phyloP scores from a whole-genome alignment of 2,113 vertebrate genomes.

The Phylloscopus trochilus region DNA sequence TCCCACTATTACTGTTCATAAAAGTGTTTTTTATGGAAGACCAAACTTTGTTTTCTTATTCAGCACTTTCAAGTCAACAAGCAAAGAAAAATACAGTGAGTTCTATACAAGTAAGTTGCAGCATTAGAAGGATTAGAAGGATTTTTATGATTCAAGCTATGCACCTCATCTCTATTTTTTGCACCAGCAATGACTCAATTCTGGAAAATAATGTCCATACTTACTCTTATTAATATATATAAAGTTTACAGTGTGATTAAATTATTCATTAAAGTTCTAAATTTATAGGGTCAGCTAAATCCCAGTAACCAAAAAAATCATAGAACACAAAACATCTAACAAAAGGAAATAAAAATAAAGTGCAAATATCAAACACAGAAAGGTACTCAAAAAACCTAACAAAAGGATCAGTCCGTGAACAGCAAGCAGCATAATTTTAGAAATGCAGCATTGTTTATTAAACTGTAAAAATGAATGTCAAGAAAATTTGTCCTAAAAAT shows the following conservation, averaged over 20 bases:
- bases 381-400: not conserved
- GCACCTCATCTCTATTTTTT: not conserved
- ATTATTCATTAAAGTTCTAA: conserved; percentile 1
- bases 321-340: not conserved
- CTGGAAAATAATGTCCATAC: not conserved
- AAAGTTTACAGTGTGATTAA: not conserved
- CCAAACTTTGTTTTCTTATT: not conserved
- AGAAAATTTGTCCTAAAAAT: not conserved
- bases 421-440: not conserved
- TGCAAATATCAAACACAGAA: not conserved
- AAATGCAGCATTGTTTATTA: not conserved
- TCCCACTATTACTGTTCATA: not conserved
- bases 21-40: not conserved
- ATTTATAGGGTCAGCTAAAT: not conserved
- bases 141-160: not conserved
- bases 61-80: not conserved
- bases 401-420: not conserved
- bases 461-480: not conserved
- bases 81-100: not conserved
- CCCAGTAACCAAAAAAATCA: not conserved
- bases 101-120: not conserved
- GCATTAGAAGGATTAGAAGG: not conserved
- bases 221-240: not conserved
- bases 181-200: not conserved
- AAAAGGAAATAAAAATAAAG: not conserved